Evolutionary conservation across 2,888 invertebrate species (phyloP), one percentile per base, ranked within the genome.

Genomic region (Cataglyphis livida): DNA sequence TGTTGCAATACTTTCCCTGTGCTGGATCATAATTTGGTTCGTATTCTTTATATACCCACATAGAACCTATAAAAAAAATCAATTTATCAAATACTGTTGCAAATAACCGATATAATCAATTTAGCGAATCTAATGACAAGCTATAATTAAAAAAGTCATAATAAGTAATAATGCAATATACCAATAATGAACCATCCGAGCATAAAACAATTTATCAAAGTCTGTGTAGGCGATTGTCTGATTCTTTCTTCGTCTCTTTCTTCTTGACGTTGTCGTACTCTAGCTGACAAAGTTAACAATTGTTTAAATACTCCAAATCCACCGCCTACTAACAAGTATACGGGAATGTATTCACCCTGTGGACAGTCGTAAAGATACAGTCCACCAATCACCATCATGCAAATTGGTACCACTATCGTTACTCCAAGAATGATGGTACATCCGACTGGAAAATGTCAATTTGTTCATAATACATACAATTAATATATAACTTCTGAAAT

Each of bases 181-280:
- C 97, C 97, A 84, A 96, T 96, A 88, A 97, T 96, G 90, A 97
- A 97, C 97, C 97, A 97, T 61, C 96, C 96, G 64, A 96, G 93
- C 94, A 97, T 95, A 91, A 97, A 97, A 91, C 96, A 96, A 93
- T 96, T 96, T 48, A 96, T 94, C 82, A 96, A 90, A 3, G 95
- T 95, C 90, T 96, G 95, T 18, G 95, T 95, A 4, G 96, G 95
- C 28, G 95, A 95, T 89, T 95, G 96, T 84, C 95, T 92, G 85
- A 96, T 92, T 89, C 95, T 95, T 91, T 96, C 95, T 87, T 95
- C 95, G 84, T 95, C 95, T 81, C 95, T 94, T 89, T 96, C 96
- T 85, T 95, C 95, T 87, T 95, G 95, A 25, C 95, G 94, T 88
- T 95, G 95, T 76, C 95, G 93, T 21, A 96, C 95, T 88, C 96